Evolutionary conservation across 1,140 invertebrate species (phyloP).

Genomic region (Philaenus spumarius): DNA sequence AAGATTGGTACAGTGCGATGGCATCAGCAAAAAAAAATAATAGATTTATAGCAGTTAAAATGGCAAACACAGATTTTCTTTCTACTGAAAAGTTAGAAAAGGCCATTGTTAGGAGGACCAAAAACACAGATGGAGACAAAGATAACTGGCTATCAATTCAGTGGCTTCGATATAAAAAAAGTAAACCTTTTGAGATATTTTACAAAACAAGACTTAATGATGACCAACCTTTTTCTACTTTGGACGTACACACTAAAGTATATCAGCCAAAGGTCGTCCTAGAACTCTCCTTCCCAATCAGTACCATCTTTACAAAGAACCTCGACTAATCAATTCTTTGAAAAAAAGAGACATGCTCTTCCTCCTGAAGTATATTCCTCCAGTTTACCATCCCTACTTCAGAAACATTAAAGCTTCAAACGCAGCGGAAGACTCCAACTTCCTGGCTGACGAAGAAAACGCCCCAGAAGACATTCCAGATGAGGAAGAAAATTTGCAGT

Average conservation of each 20-base stretch:
- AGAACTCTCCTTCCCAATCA: not conserved
- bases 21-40: conserved; percentile 1
- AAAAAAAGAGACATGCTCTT: conserved; percentile 16
- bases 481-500: not conserved
- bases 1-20: conserved; percentile 10
- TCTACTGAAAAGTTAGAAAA: conserved; percentile 8
- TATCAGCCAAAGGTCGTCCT: conserved; percentile 6
- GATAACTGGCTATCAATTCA: conserved; percentile 16
- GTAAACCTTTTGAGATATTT: conserved; percentile 10
- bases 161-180: conserved; percentile 16
- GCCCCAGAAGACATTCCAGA: not conserved
- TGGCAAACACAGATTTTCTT: conserved; percentile 14
- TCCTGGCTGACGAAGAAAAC: not conserved
- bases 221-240: conserved; percentile 4
- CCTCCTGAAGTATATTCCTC: conserved; percentile 10
- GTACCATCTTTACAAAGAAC: not conserved
- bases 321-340: not conserved
- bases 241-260: not conserved
- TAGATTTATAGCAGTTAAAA: conserved; percentile 12
- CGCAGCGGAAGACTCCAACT: not conserved
- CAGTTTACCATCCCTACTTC: conserved; percentile 2
- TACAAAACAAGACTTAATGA: conserved; percentile 17
- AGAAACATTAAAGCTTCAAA: not conserved
- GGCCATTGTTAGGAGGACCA: conserved; percentile 11
- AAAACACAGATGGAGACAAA: conserved; percentile 9